Base-by-base conservation (phyloP, 2,888 invertebrate species). In the Corbicula japonica region DNA sequence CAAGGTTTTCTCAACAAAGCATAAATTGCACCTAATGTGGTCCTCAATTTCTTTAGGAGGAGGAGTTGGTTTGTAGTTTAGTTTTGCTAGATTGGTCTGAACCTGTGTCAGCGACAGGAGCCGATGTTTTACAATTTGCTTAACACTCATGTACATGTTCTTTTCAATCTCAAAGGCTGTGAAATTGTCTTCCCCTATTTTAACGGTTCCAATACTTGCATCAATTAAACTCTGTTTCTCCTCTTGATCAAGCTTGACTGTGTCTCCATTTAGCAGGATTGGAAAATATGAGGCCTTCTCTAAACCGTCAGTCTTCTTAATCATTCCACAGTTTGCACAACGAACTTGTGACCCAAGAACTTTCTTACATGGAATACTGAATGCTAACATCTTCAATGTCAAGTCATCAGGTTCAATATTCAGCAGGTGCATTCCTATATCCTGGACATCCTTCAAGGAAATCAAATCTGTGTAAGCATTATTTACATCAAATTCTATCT, bases 271-370 rank as follows among this genome's bases (percentile, higher is more conserved):
- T 15, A 23, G n/a, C 21, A 4, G 35, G 2, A 58, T 8, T 12
- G 58, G 58, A 6, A 58, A 18, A 58, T 58, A 58, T 8, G 2
- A 2, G n/a, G 18, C 23, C 1, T 12, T 23, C 35, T 30, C 12
- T 18, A 12, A 15, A 12, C 26, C 1, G 10, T 44, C 38, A 30
- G 26, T 68, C 26, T 10, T 44, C 12, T 62, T 56, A 12, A 21
- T 21, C 30, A 54, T 15, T 12, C 72, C 72, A 72, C 72, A 72
- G 21, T 63, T 63, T 15, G 54, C 30, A 44, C 72, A 72, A 21
- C 46, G 52, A 34, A 56, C 34, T 28, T 54, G n/a, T 35, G 35
- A 41, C 0, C 72, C 56, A 2, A 63, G 15, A 5, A 52, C 35
- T 26, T 44, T 63, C 18, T 52, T 38, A 26, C 38, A 54, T 6